These are phyloP conservation scores for Drosophila lutescens DNA, from an alignment of 2,888 invertebrate genomes.

Conservation along the genomic window DNA sequence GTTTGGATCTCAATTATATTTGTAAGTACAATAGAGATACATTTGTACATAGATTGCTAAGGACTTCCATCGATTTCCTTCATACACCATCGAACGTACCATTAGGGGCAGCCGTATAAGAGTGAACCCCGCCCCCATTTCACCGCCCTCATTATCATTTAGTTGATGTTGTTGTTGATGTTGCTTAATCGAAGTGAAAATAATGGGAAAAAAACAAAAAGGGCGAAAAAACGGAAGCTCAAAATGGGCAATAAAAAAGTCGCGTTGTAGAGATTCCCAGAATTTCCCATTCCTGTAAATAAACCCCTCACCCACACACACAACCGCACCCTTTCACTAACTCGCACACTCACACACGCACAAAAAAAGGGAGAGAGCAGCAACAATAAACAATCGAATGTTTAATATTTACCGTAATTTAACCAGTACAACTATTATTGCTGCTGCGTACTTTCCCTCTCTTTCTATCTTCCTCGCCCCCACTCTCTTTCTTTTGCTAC, in stretches of 20 bases:
- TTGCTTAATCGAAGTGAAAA: conserved; percentile 21
- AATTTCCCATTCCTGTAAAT: conserved; percentile 25
- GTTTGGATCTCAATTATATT: not conserved
- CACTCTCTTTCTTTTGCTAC: conserved; percentile 28
- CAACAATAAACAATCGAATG: not conserved
- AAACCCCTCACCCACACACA: conserved; percentile 1
- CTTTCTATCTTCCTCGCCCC: conserved; percentile 7
- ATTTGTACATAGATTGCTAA: not conserved
- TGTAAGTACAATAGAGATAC: not conserved
- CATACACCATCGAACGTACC: not conserved
- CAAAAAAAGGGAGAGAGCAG: not conserved
- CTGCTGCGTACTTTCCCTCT: conserved; percentile 4
- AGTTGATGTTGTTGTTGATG: conserved; percentile 37
- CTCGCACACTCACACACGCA: not conserved
- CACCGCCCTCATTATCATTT: conserved; percentile 11
- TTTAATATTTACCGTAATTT: conserved; percentile 7
- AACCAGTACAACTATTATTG: conserved; percentile 2
- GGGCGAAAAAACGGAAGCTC: not conserved
- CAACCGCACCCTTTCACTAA: not conserved
- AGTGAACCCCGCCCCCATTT: not conserved
- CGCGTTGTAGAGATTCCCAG: conserved; percentile 1
- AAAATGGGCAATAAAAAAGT: too few species aligned
- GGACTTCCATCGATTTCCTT: not conserved
- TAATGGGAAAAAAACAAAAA: not conserved
- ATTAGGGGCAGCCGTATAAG: conserved; percentile 21